Evolutionary conservation across 1,140 invertebrate genomes (phyloP).

Genomic region (Pollicipes pollicipes): DNA sequence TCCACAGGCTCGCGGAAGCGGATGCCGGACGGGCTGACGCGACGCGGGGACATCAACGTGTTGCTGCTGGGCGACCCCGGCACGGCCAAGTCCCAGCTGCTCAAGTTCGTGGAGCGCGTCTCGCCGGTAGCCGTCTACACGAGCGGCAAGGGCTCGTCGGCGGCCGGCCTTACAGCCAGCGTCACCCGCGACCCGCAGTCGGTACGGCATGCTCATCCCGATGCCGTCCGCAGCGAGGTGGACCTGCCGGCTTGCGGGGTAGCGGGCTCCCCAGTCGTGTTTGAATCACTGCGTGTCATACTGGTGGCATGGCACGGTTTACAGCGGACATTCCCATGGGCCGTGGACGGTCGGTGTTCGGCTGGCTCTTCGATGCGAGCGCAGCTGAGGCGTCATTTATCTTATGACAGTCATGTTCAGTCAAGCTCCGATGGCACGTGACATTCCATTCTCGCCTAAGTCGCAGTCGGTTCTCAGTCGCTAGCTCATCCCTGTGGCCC

Average conservation of each 20-base stretch:
- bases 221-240: background rate
- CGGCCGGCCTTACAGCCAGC: slow-evolving; percentile 94
- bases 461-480: too few relatives aligned
- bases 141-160: slow-evolving; percentile 95
- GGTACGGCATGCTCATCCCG: slow-evolving; percentile 33
- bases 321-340: too few relatives aligned
- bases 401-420: too few relatives aligned
- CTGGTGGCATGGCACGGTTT: too few relatives aligned
- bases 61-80: slow-evolving; percentile 93
- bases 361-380: too few relatives aligned
- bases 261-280: background rate
- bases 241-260: background rate
- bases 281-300: too few relatives aligned
- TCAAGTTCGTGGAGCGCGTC: slow-evolving; percentile 95
- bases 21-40: slow-evolving; percentile 82
- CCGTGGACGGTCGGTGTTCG: too few relatives aligned
- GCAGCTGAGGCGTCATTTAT: too few relatives aligned
- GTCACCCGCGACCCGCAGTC: slow-evolving; percentile 83
- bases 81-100: slow-evolving; percentile 92
- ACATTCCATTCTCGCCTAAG: too few relatives aligned
- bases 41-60: slow-evolving; percentile 94
- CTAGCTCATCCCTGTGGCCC: too few relatives aligned
- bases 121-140: slow-evolving; percentile 94
- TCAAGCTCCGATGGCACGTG: too few relatives aligned
- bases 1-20: slow-evolving; percentile 45